Evolutionary conservation across 2,797 vertebrate species (phyloP).

Genomic region (Melopsittacus undulatus): DNA sequence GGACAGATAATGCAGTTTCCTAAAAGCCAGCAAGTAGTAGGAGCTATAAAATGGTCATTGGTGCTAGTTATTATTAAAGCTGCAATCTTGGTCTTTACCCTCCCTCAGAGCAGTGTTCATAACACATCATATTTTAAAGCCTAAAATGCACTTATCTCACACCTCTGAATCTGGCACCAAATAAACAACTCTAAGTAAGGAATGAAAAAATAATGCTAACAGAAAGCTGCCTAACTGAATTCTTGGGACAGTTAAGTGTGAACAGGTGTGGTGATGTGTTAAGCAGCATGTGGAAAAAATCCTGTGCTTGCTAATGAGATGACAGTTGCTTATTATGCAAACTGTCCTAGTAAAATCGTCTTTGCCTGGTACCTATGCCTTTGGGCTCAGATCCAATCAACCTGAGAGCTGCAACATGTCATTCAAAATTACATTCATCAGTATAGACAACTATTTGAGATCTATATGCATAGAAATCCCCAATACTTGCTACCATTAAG

Average conservation of each 20-base stretch:
- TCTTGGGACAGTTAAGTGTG: slow-evolving; percentile 45
- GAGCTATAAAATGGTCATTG: background rate
- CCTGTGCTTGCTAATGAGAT: slow-evolving; percentile 61
- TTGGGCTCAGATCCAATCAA: slow-evolving; percentile 62
- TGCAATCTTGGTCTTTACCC: background rate
- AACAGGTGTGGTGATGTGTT: slow-evolving; percentile 62
- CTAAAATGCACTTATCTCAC: background rate
- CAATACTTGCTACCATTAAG: background rate
- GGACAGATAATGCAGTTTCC: background rate
- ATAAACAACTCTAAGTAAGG: background rate
- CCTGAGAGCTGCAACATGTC: background rate
- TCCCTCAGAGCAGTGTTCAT: background rate
- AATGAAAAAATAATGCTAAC: slow-evolving; percentile 14
- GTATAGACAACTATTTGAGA: slow-evolving; percentile 32
- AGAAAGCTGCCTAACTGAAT: slow-evolving; percentile 18
- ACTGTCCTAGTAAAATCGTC: slow-evolving; percentile 50
- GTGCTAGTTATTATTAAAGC: background rate
- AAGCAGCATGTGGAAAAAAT: slow-evolving; percentile 68
- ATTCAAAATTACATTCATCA: slow-evolving; percentile 37
- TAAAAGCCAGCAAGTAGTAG: background rate
- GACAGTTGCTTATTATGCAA: slow-evolving; percentile 62
- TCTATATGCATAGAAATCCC: background rate
- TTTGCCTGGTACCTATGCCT: slow-evolving; percentile 46
- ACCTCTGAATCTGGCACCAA: background rate
- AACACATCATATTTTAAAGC: background rate